Evolutionary conservation across 2,797 vertebrate species (phyloP).

Genomic region (Amazona finschi): DNA sequence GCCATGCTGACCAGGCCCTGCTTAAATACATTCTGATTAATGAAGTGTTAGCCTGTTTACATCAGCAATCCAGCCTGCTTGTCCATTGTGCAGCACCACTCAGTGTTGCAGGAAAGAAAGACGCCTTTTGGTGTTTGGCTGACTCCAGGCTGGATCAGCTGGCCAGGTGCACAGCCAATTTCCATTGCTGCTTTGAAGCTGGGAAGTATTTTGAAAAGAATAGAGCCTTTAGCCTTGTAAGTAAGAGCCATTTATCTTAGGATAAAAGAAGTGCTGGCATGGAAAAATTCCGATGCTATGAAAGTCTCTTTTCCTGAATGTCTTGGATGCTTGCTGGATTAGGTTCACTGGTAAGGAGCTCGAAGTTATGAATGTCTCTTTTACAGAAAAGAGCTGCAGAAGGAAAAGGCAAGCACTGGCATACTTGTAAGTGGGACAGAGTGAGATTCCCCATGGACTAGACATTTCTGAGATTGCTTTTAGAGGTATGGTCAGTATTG

Average conservation of each 20-base stretch:
- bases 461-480: slow-evolving; percentile 28
- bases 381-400: slow-evolving; percentile 50
- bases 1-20: fast-evolving
- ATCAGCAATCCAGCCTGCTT: not conserved
- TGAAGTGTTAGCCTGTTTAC: not conserved
- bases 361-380: slow-evolving; percentile 55
- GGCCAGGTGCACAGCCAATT: slow-evolving; percentile 60
- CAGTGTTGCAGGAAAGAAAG: not conserved
- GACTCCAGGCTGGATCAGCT: slow-evolving; percentile 57
- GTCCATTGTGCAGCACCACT: not conserved
- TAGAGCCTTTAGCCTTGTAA: slow-evolving; percentile 57
- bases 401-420: slow-evolving; percentile 23
- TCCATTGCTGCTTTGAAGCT: slow-evolving; percentile 64
- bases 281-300: slow-evolving; percentile 63
- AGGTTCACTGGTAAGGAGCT: slow-evolving; percentile 47
- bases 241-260: slow-evolving; percentile 71
- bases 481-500: not conserved
- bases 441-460: slow-evolving; percentile 19
- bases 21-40: not conserved
- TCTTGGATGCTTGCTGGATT: slow-evolving; percentile 53
- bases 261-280: slow-evolving; percentile 61
- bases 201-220: slow-evolving; percentile 69
- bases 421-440: slow-evolving; percentile 35
- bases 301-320: slow-evolving; percentile 51
- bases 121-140: slow-evolving; percentile 51